Conservation (phyloP, 2,113 vertebrate species). For the Axis porcinus region DNA sequence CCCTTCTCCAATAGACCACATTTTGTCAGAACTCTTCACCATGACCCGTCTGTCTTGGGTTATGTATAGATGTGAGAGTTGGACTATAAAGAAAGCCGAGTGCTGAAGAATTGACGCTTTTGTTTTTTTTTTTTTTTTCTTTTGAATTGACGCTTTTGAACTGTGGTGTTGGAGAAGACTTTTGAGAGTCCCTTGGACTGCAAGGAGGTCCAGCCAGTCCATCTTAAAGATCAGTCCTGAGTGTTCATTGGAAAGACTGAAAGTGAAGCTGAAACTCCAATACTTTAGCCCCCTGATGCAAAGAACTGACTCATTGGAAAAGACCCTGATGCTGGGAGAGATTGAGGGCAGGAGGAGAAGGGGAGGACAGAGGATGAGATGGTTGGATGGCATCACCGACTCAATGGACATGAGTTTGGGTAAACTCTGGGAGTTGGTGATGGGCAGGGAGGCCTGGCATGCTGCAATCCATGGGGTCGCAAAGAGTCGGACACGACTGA, state of each 20-base stretch:
- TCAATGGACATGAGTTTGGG: not conserved
- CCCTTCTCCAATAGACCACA: not conserved
- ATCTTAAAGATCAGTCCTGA: not conserved
- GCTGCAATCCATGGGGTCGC: not conserved
- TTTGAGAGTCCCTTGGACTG: not conserved
- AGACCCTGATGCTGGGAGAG: not conserved
- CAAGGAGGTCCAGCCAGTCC: not conserved
- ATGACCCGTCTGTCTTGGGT: not conserved
- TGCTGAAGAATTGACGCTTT: fast-evolving
- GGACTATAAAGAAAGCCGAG: not conserved
- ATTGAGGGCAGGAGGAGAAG: not conserved
- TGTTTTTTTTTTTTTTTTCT: no score
- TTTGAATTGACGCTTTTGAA: no score
- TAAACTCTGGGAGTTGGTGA: not conserved
- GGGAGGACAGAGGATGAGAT: not conserved
- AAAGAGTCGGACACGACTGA: not conserved
- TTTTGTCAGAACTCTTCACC: not conserved
- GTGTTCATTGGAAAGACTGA: not conserved
- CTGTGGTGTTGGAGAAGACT: not conserved
- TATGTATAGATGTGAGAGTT: not conserved
- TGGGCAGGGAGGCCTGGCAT: not conserved
- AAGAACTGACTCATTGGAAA: not conserved
- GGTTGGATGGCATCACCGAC: fast-evolving
- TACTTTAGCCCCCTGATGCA: not conserved
- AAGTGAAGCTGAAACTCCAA: not conserved